Base-by-base conservation (phyloP, 2,888 invertebrate genomes). In the Liopterus haemorrhoidalis region DNA sequence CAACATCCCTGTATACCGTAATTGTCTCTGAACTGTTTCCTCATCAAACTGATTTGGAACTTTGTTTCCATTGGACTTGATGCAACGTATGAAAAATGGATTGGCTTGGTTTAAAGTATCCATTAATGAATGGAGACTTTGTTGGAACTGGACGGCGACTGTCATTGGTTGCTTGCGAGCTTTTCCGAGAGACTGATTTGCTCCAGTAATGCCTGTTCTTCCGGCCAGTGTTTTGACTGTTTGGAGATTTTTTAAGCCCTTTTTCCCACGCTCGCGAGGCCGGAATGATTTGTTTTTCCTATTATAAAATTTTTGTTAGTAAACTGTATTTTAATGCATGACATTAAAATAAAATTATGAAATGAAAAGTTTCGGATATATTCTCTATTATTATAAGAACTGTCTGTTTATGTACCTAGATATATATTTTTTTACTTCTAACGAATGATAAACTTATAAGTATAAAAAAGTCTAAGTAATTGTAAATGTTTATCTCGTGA, bases 1-100 rank as follows among this genome's bases (percentile, higher is more conserved):
- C 59, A 96, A 64, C 95, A 95, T 96, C 49, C 96, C 96, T 0
- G 95, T 95, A 68, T 96, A 96, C 6, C 94, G 75, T 46, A 96
- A 72, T 64, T 90, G 86, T 38, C 93, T 74, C 59, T 93, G 85
- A 5, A 95, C 93, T 0, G 93, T 89, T 50, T 90, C 89, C 59
- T 94, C 90, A 66, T 94, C 92, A 68, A 95, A 95, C 54, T 83
- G 82, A 64, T 92, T 92, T 0, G 95, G 84, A 50, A 88, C 82
- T 76, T 95, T 95, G 54, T 90, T 87, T 47, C 85, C 82, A 68
- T 96, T 96, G 41, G 93, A 93, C 70, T 95, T 95, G 65, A 96
- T 95, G 67, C 96, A 96, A 49, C 96, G 71, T 49, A 87, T 82
- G 64, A 88, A 88, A 68, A 85, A 87, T 5, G 87, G 87, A 66